Conservation (phyloP, 2,888 invertebrate genomes). For the Tenthredo scrophulariae region DNA sequence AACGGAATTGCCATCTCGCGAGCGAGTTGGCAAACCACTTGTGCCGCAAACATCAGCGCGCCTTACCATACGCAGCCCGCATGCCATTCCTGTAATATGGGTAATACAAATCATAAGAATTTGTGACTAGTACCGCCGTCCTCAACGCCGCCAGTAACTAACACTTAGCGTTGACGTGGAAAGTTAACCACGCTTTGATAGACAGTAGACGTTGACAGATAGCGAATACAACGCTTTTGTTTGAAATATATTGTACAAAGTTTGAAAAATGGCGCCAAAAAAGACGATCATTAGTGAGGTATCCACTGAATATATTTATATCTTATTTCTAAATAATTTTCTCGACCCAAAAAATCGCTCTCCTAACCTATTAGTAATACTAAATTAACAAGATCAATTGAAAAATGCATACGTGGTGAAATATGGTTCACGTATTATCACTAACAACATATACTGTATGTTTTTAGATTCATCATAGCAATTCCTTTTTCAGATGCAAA, state of each 20-base stretch:
- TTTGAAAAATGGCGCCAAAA: slow-evolving; percentile 18
- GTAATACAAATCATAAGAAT: not conserved
- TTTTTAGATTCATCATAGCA: not conserved
- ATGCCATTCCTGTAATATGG: not conserved
- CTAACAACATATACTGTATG: not conserved
- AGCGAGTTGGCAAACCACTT: not conserved
- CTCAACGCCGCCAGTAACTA: not conserved
- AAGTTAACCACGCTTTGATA: not conserved
- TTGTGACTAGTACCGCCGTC: not conserved
- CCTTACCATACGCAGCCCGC: not conserved
- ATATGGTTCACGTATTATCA: not conserved
- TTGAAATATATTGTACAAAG: not conserved
- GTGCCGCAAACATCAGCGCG: not conserved
- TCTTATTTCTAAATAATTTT: not conserved
- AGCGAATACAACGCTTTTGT: not conserved
- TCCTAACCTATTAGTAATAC: not conserved
- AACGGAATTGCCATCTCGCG: not conserved
- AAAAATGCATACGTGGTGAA: not conserved
- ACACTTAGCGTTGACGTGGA: not conserved
- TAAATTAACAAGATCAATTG: not conserved
- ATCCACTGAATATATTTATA: not conserved
- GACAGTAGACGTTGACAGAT: not conserved
- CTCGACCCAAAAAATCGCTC: not conserved
- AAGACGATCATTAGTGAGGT: slow-evolving; percentile 43
- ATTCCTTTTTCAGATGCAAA: slow-evolving; percentile 67